Conservation (phyloP, 2,888 invertebrate species). For the Cerceris rybyensis region DNA sequence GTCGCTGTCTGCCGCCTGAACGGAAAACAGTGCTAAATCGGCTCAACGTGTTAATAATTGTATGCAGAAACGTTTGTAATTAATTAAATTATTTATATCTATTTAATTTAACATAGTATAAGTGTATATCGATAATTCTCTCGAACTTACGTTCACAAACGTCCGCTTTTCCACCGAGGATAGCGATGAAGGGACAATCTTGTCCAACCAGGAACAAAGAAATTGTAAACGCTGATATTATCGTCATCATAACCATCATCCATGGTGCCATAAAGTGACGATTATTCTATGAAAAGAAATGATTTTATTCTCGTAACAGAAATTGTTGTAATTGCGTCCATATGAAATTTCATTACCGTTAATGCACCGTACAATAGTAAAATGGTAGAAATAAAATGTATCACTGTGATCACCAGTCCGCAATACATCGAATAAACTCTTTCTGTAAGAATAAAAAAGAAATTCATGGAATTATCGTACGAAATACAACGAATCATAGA, state of each 20-base stretch:
- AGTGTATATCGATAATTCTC: neutral
- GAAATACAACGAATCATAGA: too few relatives aligned
- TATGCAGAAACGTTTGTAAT: too few relatives aligned
- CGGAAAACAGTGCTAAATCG: too few relatives aligned
- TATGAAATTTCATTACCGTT: conserved; percentile 73
- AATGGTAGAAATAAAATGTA: conserved; percentile 80
- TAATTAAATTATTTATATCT: neutral
- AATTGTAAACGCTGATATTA: conserved; percentile 77
- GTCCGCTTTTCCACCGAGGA: conserved; percentile 74
- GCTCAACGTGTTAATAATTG: too few relatives aligned
- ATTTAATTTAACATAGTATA: neutral
- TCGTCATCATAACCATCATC: conserved; percentile 80
- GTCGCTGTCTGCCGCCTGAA: too few relatives aligned
- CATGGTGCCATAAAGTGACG: conserved; percentile 81
- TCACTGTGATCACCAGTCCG: conserved; percentile 78
- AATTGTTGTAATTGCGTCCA: conserved; percentile 4
- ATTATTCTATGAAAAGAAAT: conserved; percentile 74
- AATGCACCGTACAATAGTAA: conserved; percentile 81
- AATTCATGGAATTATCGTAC: neutral
- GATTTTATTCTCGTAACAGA: conserved; percentile 11
- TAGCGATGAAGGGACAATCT: conserved; percentile 75
- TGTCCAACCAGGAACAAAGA: conserved; percentile 77
- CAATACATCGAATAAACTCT: conserved; percentile 80
- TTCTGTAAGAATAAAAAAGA: conserved; percentile 70
- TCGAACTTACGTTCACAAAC: conserved; percentile 72